Percentiles rank a stretch among this genome's conserved stretches.
These are phyloP conservation scores for Nemotelus pantherinus DNA, from an alignment of 2,888 invertebrate genomes.

Conservation along the genomic window DNA sequence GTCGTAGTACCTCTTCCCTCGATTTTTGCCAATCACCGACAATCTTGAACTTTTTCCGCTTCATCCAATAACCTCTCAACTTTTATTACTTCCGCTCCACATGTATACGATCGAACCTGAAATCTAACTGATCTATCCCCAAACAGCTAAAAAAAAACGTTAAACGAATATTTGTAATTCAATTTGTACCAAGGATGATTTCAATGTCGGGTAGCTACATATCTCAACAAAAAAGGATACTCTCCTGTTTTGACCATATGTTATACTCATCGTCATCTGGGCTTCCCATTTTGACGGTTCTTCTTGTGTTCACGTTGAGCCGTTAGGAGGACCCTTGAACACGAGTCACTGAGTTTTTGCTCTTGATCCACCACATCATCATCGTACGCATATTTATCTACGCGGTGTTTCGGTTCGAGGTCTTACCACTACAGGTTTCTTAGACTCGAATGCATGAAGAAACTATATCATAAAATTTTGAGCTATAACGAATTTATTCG, in stretches of 20 bases:
- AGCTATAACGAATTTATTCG: conserved; percentile 48
- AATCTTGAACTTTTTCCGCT: no score
- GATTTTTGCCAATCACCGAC: no score
- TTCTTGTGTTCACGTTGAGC: conserved; percentile 7
- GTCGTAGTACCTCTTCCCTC: no score
- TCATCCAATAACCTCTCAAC: no score
- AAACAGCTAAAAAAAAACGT: not conserved
- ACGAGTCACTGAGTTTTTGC: conserved; percentile 46
- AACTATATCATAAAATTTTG: conserved; percentile 27
- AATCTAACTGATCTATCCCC: not conserved
- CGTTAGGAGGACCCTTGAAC: conserved; percentile 32
- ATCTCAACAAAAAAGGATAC: conserved; percentile 1
- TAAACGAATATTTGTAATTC: conserved; percentile 25
- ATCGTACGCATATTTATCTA: not conserved
- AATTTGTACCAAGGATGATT: conserved; percentile 20
- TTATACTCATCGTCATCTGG: conserved; percentile 46
- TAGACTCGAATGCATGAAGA: not conserved
- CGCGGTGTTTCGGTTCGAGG: not conserved
- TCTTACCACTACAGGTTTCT: conserved; percentile 16
- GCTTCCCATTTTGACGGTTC: conserved; percentile 35
- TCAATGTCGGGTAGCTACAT: conserved; percentile 1
- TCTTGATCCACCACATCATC: conserved; percentile 18
- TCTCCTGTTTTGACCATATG: conserved; percentile 45
- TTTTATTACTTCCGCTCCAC: no score
- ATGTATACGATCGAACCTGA: no score